Evolutionary conservation across 2,113 vertebrate species (phyloP).

Genomic region (Archilochus colubris): DNA sequence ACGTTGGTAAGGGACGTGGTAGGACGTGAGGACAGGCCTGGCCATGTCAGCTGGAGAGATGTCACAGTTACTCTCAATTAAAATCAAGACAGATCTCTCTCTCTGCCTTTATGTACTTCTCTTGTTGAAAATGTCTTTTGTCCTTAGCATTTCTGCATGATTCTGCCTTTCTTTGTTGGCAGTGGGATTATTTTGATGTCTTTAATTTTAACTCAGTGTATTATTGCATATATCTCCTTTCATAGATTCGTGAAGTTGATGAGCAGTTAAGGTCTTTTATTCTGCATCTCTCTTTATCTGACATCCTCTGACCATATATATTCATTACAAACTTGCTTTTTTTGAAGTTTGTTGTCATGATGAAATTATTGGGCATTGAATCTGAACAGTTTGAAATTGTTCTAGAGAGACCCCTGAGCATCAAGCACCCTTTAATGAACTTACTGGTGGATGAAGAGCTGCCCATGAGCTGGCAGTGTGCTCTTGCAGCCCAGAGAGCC

Average conservation of each 20-base stretch:
- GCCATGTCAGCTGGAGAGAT: neutral
- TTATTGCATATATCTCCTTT: neutral
- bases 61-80: neutral
- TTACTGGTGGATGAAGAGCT: neutral
- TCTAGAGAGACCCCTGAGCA: neutral
- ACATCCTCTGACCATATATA: neutral
- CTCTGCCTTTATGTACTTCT: neutral
- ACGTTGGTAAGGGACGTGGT: rapidly evolving
- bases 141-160: neutral
- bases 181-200: neutral
- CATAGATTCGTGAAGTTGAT: neutral
- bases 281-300: neutral
- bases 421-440: neutral
- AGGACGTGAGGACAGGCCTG: neutral
- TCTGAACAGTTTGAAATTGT: neutral
- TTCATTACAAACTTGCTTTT: neutral
- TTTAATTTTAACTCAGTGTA: neutral
- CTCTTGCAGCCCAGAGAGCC: neutral
- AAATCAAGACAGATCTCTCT: neutral
- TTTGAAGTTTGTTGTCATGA: neutral
- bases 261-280: neutral
- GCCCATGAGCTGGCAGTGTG: rapidly evolving
- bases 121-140: neutral
- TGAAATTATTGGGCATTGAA: neutral
- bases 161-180: neutral